Evolutionary conservation across 53 echinoderm and acorn worm species (phyloP).

Genomic region (Hippasteria phrygiana): DNA sequence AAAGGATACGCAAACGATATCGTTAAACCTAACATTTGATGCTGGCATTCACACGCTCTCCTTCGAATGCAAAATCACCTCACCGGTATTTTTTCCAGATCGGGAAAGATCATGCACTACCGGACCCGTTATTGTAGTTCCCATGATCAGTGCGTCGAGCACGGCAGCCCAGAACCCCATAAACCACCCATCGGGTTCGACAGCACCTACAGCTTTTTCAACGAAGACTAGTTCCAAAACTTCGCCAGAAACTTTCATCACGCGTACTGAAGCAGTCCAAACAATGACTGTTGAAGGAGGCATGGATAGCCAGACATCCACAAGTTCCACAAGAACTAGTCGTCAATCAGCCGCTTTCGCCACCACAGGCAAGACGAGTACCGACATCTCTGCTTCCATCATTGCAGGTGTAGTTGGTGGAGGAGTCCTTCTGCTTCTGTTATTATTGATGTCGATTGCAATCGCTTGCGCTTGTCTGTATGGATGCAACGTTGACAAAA

Average conservation of each 20-base stretch:
- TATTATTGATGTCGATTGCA: background rate
- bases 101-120: conserved; percentile 42
- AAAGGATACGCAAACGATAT: background rate
- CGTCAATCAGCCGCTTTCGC: background rate
- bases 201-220: background rate
- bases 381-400: background rate
- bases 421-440: conserved; percentile 5
- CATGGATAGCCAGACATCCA: background rate
- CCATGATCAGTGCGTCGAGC: background rate
- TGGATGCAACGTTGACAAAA: background rate
- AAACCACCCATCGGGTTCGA: background rate
- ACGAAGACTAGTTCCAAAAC: background rate
- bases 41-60: background rate
- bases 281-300: background rate
- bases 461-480: conserved; percentile 1
- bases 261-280: background rate
- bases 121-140: conserved; percentile 48
- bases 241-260: background rate
- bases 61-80: conserved; percentile 23
- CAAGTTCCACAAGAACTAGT: background rate
- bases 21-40: background rate
- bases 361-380: background rate
- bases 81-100: background rate
- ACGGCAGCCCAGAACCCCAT: background rate
- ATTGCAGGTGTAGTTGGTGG: conserved; percentile 4